Conservation (phyloP, 2,797 vertebrate species). For the Toxotes lorentzi region DNA sequence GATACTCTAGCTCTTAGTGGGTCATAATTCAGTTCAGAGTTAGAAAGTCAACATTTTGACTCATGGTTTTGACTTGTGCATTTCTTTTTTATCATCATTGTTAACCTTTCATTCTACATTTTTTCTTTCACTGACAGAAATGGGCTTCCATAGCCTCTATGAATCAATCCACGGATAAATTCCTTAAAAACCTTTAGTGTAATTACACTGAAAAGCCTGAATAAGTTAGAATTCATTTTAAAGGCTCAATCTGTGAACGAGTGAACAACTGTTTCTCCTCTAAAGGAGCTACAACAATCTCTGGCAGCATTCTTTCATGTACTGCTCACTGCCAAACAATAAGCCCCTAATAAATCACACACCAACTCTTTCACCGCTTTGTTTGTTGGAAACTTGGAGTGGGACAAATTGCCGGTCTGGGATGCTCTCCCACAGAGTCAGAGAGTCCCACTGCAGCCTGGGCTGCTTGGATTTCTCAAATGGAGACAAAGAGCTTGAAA, state of each 20-base stretch:
- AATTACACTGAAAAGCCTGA: not conserved
- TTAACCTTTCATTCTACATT: not conserved
- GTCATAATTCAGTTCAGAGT: not conserved
- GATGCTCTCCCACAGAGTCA: not conserved
- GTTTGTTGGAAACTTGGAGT: slow-evolving; percentile 53
- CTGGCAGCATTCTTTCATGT: slow-evolving; percentile 42
- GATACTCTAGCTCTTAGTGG: not conserved
- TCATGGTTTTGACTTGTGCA: not conserved
- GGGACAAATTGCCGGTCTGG: not conserved
- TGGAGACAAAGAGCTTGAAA: not conserved
- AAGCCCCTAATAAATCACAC: slow-evolving; percentile 47
- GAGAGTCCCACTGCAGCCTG: slow-evolving; percentile 4
- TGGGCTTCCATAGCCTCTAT: not conserved
- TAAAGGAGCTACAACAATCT: not conserved
- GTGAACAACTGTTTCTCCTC: slow-evolving; percentile 3
- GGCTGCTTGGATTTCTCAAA: not conserved
- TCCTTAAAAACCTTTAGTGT: too few species aligned
- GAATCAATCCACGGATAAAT: not conserved
- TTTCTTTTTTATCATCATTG: not conserved
- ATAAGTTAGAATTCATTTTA: too few species aligned
- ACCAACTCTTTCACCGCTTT: slow-evolving; percentile 11
- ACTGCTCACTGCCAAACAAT: slow-evolving; percentile 36
- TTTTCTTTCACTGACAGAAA: not conserved
- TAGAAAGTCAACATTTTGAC: not conserved
- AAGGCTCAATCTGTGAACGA: not conserved